Base-by-base conservation (phyloP, 2,113 vertebrate genomes). In the Fregetta grallaria region DNA sequence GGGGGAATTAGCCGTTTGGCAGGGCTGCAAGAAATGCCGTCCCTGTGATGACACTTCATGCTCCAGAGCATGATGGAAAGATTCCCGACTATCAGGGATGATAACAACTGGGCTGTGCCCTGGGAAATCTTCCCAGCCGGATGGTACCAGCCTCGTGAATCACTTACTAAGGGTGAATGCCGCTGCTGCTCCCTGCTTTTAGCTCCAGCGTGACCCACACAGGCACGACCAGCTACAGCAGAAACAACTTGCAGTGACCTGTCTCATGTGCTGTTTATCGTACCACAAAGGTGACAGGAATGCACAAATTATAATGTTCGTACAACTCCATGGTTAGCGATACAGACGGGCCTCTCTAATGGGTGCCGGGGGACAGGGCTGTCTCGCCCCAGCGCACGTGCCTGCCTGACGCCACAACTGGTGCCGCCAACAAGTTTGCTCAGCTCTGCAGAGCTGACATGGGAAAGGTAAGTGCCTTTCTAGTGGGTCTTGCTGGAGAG, bases 271-370 rank as follows among this genome's bases (percentile, higher is more conserved):
- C 76, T 94, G 73, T 74, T 94, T 78, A 75, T 87, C 1, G 1
- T 40, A 66, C 91, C 92, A 61, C 89, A 94, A 59, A 92, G 80
- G 91, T 90, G 91, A 92, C 66, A 90, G 44, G 91, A 91, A 95
- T 91, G 91, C 79, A 85, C 74, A 89, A 95, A 94, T 91, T 71
- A 82, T 13, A 18, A 0, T 11, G 52, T 66, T 47, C 0, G 0
- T 63, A 4, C 42, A 89, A 88, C 36, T 74, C 34, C 34, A 13
- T 0, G 3, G 36, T 19, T 40, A 52, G 62, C 88, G 36, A 61
- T 36, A 75, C 40, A 67, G 25, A 2, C 1, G 2, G 22, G 49
- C 58, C 25, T 38, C 72, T 56, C 27, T 21, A 63, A 56, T 23
- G 62, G 40, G 29, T 63, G 76, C 55, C 6, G 1, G 29, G 53